These are phyloP conservation scores for Eupithecia insigniata DNA, from an alignment of 2,888 invertebrate genomes.

Conservation along the genomic window DNA sequence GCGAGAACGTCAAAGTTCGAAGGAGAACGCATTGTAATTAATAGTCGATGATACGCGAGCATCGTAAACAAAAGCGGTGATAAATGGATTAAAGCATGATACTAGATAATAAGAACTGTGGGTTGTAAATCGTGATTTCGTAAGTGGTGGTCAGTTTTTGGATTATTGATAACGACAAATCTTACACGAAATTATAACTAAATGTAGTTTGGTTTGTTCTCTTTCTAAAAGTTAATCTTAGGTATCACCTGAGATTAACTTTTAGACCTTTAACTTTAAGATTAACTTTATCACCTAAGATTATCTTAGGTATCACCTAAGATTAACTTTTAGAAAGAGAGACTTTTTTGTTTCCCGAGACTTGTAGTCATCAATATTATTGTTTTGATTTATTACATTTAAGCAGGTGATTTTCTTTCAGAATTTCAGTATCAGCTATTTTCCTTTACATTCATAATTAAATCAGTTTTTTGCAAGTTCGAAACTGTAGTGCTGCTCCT, in stretches of 20 bases:
- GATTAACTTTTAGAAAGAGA: too few relatives aligned
- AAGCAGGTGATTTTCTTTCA: too few relatives aligned
- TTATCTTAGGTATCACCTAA: too few relatives aligned
- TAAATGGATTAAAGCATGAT: constrained; percentile 82
- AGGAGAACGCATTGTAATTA: constrained; percentile 83
- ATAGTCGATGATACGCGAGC: constrained; percentile 83
- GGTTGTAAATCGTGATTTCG: constrained; percentile 80
- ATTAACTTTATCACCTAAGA: too few relatives aligned
- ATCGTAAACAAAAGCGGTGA: constrained; percentile 84
- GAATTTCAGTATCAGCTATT: too few relatives aligned
- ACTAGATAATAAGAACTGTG: constrained; percentile 79
- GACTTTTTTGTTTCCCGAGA: too few relatives aligned
- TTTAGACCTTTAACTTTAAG: too few relatives aligned
- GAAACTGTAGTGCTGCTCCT: too few relatives aligned
- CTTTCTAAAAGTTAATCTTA: neutral
- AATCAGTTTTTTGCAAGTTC: neutral
- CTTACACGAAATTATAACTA: constrained; percentile 49
- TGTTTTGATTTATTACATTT: too few relatives aligned
- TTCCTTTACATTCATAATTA: neutral
- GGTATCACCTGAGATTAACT: too few relatives aligned
- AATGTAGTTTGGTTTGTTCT: neutral
- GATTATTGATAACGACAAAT: constrained; percentile 48
- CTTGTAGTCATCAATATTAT: too few relatives aligned
- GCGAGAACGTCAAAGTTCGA: constrained; percentile 83
- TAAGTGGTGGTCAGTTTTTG: constrained; percentile 74